Conservation (phyloP, 1,140 invertebrate genomes). For the Eurytemora carolleeae region DNA sequence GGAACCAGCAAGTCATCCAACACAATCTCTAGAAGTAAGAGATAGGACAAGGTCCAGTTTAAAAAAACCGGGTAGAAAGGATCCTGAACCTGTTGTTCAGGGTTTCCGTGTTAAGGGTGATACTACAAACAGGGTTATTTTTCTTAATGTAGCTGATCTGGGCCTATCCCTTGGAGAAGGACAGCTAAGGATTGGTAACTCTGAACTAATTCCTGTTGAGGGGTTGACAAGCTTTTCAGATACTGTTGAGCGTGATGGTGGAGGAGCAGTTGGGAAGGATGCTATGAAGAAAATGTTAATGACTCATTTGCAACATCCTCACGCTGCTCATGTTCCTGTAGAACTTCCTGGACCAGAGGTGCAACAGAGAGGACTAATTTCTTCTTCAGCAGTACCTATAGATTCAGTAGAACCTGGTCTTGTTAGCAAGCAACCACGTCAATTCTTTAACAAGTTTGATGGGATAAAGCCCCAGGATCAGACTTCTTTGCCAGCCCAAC, state of each 20-base stretch:
- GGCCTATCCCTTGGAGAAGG: not conserved
- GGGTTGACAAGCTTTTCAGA: not conserved
- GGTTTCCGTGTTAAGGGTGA: not conserved
- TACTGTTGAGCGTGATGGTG: not conserved
- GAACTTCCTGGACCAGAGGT: not conserved
- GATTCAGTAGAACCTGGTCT: not conserved
- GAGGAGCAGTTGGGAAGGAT: not conserved
- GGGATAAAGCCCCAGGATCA: not conserved
- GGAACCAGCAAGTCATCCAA: too few species aligned
- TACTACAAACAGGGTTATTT: not conserved
- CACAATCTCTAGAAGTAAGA: too few species aligned
- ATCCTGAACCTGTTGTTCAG: not conserved
- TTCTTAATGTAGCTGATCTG: not conserved
- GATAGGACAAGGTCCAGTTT: too few species aligned
- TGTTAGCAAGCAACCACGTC: not conserved
- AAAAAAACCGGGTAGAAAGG: too few species aligned
- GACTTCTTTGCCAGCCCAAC: not conserved
- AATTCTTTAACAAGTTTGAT: not conserved
- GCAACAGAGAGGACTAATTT: not conserved
- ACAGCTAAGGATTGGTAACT: not conserved
- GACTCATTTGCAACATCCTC: not conserved
- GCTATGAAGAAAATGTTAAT: not conserved
- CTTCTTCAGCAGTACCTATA: not conserved
- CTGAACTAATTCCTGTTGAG: not conserved
- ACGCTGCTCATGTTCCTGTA: not conserved